Evolutionary conservation across 64 coral and sea anemone species (phyloP).

Genomic region (Porites australiensis): DNA sequence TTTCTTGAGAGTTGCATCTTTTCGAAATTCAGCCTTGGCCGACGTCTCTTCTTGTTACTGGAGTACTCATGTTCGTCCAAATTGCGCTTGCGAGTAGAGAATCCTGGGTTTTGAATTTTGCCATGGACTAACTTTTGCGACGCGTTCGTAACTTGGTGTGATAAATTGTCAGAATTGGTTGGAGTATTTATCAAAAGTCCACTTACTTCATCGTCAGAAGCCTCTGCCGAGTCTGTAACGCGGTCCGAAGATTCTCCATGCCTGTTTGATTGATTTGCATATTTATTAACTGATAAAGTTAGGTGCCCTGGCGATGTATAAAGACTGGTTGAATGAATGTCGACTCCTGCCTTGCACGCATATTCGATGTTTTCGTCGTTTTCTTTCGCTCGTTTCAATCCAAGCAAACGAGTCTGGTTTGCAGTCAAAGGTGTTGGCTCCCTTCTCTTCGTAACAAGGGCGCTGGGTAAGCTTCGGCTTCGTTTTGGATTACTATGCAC

Average conservation of each 20-base stretch:
- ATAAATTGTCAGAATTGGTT: neutral
- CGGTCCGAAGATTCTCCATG: constrained; percentile 14
- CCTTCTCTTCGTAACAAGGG: constrained; percentile 14
- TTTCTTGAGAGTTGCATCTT: constrained; percentile 65
- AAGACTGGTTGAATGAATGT: constrained; percentile 50
- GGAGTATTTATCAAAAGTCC: constrained; percentile 31
- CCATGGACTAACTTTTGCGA: neutral
- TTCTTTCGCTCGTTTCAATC: constrained; percentile 13
- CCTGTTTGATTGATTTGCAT: constrained; percentile 56
- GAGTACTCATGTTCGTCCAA: constrained; percentile 56
- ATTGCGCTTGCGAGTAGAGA: constrained; percentile 41
- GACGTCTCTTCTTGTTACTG: constrained; percentile 56
- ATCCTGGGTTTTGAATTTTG: constrained; percentile 7
- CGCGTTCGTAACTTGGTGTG: neutral
- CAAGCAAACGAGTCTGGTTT: neutral
- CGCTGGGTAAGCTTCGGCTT: constrained; percentile 54
- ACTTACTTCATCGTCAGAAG: constrained; percentile 47
- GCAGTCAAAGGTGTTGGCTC: neutral
- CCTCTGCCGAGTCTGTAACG: neutral
- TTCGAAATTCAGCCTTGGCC: constrained; percentile 65
- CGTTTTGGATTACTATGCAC: constrained; percentile 64
- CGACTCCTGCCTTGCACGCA: constrained; percentile 14
- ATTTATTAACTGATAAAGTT: constrained; percentile 59
- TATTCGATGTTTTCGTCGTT: constrained; percentile 18
- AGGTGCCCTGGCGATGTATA: constrained; percentile 48